Percentiles rank a stretch among this genome's conserved stretches.
phyloP scores from a whole-genome alignment of 2,113 vertebrate genomes.

The Macquaria ambigua region DNA sequence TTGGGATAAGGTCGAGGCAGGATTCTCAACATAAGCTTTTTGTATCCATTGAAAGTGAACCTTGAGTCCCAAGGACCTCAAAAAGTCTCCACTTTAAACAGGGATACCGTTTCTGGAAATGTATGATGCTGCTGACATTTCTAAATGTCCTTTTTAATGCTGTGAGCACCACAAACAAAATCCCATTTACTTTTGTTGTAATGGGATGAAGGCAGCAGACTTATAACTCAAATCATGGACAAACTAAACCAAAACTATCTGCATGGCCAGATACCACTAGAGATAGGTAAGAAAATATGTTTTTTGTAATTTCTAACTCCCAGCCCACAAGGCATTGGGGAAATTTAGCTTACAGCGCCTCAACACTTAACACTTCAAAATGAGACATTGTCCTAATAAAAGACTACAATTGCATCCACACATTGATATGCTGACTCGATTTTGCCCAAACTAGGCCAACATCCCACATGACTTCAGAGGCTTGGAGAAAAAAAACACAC shows the following conservation, averaged over 20 bases:
- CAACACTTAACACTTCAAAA: background rate
- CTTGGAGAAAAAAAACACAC: constrained; percentile 11
- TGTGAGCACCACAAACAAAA: background rate
- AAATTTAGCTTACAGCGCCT: background rate
- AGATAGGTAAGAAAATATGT: background rate
- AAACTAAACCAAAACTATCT: background rate
- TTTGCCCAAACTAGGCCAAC: constrained; percentile 67
- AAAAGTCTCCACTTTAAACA: background rate
- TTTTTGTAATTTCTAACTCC: background rate
- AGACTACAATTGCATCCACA: constrained; percentile 26
- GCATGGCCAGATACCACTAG: background rate
- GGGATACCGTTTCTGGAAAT: background rate
- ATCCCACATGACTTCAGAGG: constrained; percentile 61
- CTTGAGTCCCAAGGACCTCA: background rate
- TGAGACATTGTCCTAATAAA: constrained; percentile 28
- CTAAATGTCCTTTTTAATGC: constrained; percentile 9
- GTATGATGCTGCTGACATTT: background rate
- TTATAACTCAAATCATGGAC: background rate
- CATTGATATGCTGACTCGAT: constrained; percentile 55
- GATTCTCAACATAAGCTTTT: background rate
- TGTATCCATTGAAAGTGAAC: background rate
- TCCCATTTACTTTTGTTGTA: background rate
- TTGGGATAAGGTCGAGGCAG: background rate
- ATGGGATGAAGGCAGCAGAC: background rate
- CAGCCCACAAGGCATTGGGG: background rate